A percentile compares a stretch with the other conserved stretches of the same genome.
Evolutionary conservation across 2,113 vertebrate genomes (phyloP).

Genomic region (Aplodontia rufa): DNA sequence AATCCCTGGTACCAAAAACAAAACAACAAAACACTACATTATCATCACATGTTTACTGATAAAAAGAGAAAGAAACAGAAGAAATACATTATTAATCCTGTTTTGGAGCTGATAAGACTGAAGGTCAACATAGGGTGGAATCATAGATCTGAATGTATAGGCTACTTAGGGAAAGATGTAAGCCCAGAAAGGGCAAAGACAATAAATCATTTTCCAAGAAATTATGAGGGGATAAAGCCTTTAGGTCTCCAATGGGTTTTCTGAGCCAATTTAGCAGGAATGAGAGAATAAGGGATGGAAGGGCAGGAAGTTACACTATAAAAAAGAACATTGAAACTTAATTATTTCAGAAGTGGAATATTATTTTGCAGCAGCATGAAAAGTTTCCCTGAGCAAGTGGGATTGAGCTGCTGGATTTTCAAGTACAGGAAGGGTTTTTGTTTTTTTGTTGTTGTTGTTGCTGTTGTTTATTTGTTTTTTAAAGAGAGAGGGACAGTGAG

Average conservation of each 20-base stretch:
- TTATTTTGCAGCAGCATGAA: neutral
- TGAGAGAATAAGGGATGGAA: neutral
- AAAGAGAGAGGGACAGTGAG: too few relatives aligned
- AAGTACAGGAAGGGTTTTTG: neutral
- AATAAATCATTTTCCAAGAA: too few relatives aligned
- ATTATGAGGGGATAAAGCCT: neutral
- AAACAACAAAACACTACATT: too few relatives aligned
- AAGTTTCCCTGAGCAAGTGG: neutral
- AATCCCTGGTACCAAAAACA: too few relatives aligned
- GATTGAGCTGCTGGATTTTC: neutral
- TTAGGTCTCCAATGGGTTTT: neutral
- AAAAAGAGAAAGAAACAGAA: neutral
- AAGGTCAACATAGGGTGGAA: neutral
- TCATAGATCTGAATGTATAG: neutral
- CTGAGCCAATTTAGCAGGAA: neutral
- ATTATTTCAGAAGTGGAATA: neutral
- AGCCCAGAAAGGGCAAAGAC: neutral
- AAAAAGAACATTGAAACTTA: neutral
- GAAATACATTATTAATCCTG: neutral
- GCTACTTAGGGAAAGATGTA: neutral
- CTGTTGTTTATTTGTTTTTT: too few relatives aligned
- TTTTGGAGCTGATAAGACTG: neutral
- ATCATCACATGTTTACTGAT: neutral
- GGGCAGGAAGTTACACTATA: neutral
- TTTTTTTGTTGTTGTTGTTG: too few relatives aligned